These are phyloP conservation scores for Pteromalus puparum DNA, from an alignment of 1,140 invertebrate genomes.

Conservation along the genomic window DNA sequence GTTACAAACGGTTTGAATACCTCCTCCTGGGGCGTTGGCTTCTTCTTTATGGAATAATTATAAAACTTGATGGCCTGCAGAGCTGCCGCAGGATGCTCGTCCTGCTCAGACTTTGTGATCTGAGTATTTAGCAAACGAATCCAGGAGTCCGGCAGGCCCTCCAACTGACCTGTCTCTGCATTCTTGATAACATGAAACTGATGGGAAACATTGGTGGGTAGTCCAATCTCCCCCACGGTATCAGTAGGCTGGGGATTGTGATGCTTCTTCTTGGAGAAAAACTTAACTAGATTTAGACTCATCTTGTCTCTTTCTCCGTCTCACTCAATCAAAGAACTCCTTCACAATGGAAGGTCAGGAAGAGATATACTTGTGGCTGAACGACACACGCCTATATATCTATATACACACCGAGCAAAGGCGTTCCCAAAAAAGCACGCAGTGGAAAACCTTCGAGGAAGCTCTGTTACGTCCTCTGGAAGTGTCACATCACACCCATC, in stretches of 20 bases:
- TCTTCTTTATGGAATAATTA: conserved; percentile 89
- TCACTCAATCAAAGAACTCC: not conserved
- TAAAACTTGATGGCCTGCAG: conserved; percentile 94
- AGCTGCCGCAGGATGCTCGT: conserved; percentile 93
- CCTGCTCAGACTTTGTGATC: conserved; percentile 91
- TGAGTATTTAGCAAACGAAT: conserved; percentile 87
- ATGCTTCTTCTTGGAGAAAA: conserved; percentile 71
- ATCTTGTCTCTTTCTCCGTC: conserved; percentile 59
- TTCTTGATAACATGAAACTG: conserved; percentile 89
- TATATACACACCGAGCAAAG: not conserved
- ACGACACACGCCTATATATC: not conserved
- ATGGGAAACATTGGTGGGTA: conserved; percentile 86
- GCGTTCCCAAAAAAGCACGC: not conserved
- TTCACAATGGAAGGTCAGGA: conserved; percentile 4
- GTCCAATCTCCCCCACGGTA: conserved; percentile 79
- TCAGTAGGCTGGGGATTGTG: conserved; percentile 52
- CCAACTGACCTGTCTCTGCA: conserved; percentile 84
- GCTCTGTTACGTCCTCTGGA: not conserved
- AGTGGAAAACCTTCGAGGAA: conserved; percentile 8
- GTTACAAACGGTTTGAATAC: conserved; percentile 87
- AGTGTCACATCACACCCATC: conserved; percentile 36
- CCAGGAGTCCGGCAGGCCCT: conserved; percentile 88
- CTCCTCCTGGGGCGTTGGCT: conserved; percentile 79
- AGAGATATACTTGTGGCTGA: not conserved
- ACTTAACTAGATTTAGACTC: conserved; percentile 70